Conservation (phyloP, 2,113 vertebrate species). For the Urocolius indicus region DNA sequence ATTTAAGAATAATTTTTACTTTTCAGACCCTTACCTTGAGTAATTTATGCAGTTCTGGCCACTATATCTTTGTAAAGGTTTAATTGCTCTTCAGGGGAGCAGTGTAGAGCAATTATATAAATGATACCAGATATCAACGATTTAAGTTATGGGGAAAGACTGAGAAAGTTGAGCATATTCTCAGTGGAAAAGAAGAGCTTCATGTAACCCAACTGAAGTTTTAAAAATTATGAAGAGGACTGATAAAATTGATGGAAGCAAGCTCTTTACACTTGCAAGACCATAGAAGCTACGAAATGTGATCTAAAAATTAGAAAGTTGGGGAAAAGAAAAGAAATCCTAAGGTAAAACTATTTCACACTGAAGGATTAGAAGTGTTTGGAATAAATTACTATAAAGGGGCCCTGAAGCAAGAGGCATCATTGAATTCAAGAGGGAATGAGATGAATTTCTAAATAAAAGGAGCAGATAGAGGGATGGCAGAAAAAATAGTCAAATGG, state of each 20-base stretch:
- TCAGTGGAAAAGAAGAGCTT: slow-evolving; percentile 73
- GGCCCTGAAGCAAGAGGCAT: slow-evolving; percentile 76
- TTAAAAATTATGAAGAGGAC: slow-evolving; percentile 68
- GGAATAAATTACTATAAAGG: slow-evolving; percentile 81
- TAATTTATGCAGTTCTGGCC: slow-evolving; percentile 60
- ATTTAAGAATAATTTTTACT: slow-evolving; percentile 53
- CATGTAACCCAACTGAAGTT: slow-evolving; percentile 68
- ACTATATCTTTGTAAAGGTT: slow-evolving; percentile 65
- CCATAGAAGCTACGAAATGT: slow-evolving; percentile 70
- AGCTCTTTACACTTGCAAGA: slow-evolving; percentile 70
- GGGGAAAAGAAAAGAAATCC: slow-evolving; percentile 48
- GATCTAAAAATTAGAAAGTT: slow-evolving; percentile 79
- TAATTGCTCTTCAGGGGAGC: slow-evolving; percentile 73
- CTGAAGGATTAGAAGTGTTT: slow-evolving; percentile 72
- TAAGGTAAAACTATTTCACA: slow-evolving; percentile 69
- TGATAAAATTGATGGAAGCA: slow-evolving; percentile 77
- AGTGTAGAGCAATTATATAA: slow-evolving; percentile 69
- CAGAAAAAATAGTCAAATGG: slow-evolving; percentile 56
- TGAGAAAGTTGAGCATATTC: slow-evolving; percentile 67
- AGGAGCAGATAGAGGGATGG: slow-evolving; percentile 29
- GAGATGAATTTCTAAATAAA: slow-evolving; percentile 78
- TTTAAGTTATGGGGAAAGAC: slow-evolving; percentile 67
- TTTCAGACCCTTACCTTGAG: slow-evolving; percentile 43
- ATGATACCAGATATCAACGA: slow-evolving; percentile 60
- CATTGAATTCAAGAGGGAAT: slow-evolving; percentile 75